These are phyloP conservation scores for Amiota minor DNA, from an alignment of 2,888 invertebrate genomes.

Conservation along the genomic window DNA sequence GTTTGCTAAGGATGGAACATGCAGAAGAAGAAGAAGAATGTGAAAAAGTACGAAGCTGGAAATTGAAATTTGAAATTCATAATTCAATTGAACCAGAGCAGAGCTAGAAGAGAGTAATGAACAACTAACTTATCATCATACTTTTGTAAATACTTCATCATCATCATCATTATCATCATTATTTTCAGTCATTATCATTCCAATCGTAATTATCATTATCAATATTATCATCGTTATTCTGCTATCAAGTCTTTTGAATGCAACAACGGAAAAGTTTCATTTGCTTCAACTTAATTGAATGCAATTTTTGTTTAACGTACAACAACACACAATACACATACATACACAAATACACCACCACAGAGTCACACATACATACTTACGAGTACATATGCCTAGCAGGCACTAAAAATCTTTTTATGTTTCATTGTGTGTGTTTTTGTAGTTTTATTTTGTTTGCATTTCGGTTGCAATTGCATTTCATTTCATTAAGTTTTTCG, in stretches of 20 bases:
- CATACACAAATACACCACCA: conserved; percentile 27
- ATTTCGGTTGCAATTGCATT: conserved; percentile 20
- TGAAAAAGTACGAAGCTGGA: conserved; percentile 26
- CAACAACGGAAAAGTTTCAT: conserved; percentile 7
- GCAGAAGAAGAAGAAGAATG: too few relatives aligned
- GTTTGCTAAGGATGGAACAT: conserved; percentile 44
- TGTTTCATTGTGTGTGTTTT: background rate
- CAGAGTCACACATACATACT: background rate
- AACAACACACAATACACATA: conserved; percentile 26
- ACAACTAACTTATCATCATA: background rate
- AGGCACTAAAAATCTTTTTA: background rate
- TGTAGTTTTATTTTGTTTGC: conserved; percentile 18
- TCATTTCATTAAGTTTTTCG: conserved; percentile 15
- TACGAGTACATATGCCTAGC: background rate
- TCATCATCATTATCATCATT: conserved; percentile 7
- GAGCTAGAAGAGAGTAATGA: conserved; percentile 45
- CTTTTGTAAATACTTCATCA: background rate
- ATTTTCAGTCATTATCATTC: background rate
- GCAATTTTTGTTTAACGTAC: conserved; percentile 49
- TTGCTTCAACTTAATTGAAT: conserved; percentile 54
- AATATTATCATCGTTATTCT: background rate
- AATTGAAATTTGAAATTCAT: conserved; percentile 63
- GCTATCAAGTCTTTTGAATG: background rate
- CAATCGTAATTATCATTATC: background rate
- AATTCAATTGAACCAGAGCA: conserved; percentile 59